Evolutionary conservation across 1,140 invertebrate species (phyloP).

Genomic region (Triops cancriformis): DNA sequence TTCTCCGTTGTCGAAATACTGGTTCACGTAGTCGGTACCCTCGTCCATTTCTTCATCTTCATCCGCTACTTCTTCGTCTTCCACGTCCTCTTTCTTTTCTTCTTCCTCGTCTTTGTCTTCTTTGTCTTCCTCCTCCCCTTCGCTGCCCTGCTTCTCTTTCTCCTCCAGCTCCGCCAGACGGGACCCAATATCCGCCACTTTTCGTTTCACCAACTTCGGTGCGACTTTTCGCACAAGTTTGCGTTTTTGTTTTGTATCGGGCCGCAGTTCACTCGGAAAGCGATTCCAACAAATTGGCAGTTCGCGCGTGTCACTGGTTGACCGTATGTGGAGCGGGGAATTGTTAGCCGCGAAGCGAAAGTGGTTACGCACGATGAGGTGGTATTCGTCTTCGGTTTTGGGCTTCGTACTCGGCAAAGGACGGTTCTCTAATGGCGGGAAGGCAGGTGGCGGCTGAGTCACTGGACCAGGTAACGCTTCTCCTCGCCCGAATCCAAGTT

Average conservation of each 20-base stretch:
- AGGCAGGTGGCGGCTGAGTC: slow-evolving; percentile 38
- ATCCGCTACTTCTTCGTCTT: slow-evolving; percentile 20
- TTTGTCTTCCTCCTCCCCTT: slow-evolving; percentile 21
- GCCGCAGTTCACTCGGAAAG: slow-evolving; percentile 19
- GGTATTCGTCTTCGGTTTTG: slow-evolving; percentile 19
- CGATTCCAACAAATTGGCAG: slow-evolving; percentile 24
- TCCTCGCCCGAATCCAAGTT: slow-evolving; percentile 37
- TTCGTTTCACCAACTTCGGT: neutral
- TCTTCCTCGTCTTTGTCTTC: slow-evolving; percentile 22
- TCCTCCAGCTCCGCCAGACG: slow-evolving; percentile 21
- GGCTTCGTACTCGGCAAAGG: neutral
- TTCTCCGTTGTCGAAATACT: slow-evolving; percentile 26
- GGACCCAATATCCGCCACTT: slow-evolving; percentile 19
- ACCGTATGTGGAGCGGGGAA: slow-evolving; percentile 17
- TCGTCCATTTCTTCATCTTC: slow-evolving; percentile 20
- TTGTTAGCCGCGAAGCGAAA: slow-evolving; percentile 18
- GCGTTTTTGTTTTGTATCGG: neutral
- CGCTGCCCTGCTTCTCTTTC: slow-evolving; percentile 22
- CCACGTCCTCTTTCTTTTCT: slow-evolving; percentile 23
- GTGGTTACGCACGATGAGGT: slow-evolving; percentile 19
- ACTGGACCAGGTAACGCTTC: slow-evolving; percentile 36
- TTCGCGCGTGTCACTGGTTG: slow-evolving; percentile 11
- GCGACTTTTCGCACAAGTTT: slow-evolving; percentile 11
- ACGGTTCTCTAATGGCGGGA: slow-evolving; percentile 31
- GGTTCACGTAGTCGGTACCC: slow-evolving; percentile 17